Conservation (phyloP, 2,113 vertebrate genomes). For the Gallinago jamesoni region DNA sequence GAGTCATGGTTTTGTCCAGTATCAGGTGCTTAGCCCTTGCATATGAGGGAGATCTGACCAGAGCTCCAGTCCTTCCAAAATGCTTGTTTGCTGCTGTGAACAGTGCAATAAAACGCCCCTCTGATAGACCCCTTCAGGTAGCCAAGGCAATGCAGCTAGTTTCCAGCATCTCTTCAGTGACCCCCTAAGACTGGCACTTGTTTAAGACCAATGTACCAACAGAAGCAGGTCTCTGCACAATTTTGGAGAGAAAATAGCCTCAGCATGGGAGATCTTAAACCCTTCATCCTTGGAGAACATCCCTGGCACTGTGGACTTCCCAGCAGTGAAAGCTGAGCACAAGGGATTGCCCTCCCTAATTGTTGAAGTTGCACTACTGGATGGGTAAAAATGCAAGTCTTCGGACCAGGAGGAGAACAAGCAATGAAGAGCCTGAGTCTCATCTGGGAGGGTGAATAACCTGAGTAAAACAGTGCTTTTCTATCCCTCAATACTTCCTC, state of each 20-base stretch:
- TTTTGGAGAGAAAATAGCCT: background rate
- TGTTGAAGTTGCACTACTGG: background rate
- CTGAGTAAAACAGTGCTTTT: background rate
- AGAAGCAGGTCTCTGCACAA: background rate
- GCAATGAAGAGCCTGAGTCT: background rate
- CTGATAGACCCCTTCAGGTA: background rate
- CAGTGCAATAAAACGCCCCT: background rate
- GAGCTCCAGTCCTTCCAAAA: background rate
- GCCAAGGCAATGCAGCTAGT: background rate
- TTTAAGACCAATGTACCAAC: background rate
- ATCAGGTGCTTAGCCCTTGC: background rate
- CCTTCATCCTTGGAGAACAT: background rate
- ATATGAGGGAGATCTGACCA: background rate
- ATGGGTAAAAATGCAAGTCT: background rate
- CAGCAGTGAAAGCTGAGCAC: background rate
- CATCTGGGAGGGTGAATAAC: background rate
- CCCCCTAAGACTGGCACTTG: background rate
- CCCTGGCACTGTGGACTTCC: background rate
- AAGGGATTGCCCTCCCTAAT: background rate
- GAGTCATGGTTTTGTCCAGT: background rate
- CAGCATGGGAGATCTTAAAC: background rate
- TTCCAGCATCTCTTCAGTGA: background rate
- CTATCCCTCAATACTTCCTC: background rate
- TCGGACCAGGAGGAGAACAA: background rate
- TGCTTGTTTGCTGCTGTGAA: background rate